Evolutionary conservation across 2,888 invertebrate genomes (phyloP), one percentile per base, ranked within the genome.

Genomic region (Lepidocyrtinus sp.): DNA sequence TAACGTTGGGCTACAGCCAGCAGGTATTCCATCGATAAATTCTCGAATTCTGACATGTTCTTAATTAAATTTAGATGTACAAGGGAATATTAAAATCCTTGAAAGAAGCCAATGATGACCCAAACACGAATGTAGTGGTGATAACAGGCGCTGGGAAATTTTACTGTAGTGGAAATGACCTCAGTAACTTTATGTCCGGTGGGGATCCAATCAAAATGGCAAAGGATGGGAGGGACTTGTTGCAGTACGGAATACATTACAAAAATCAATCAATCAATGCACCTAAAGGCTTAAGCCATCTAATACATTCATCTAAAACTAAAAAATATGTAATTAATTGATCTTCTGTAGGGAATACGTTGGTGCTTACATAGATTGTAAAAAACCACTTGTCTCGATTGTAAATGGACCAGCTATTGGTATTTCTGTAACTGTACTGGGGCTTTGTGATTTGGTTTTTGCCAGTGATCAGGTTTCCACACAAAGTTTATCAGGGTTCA

Each of bases 351-450:
- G 92, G 86, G 89, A 91, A 3, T 94, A 94, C 89, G 91, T 97
- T 1, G 90, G 91, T 78, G 91, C 94, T 0, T 93, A 96, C 85
- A 95, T 97, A 83, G 92, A 93, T 85, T 97, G 95, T 88, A 95
- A 96, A 0, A 99, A 99, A 89, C 89, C 97, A 45, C 88, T 99
- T 61, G 91, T 98, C 83, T 95, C 94, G 15, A 90, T 97, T 77
- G 93, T 98, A 0, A 98, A 99, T 91, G 99, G 99, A 0, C 97
- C 97, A 59, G 96, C 97, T 15, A 92, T 98, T 85, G 99, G 99
- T 25, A 93, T 99, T 85, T 93, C 94, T 59, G 94, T 93, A 1
- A 98, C 98, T 0, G 93, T 94, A 9, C 90, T 96, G 69, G 94
- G 93, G 0, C 90, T 98, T 0, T 96, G 94, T 90, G 98, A 99